Percentiles rank a stretch among this genome's conserved stretches.
phyloP scores from a whole-genome alignment of 2,888 invertebrate genomes.

The Cactoblastis cactorum region DNA sequence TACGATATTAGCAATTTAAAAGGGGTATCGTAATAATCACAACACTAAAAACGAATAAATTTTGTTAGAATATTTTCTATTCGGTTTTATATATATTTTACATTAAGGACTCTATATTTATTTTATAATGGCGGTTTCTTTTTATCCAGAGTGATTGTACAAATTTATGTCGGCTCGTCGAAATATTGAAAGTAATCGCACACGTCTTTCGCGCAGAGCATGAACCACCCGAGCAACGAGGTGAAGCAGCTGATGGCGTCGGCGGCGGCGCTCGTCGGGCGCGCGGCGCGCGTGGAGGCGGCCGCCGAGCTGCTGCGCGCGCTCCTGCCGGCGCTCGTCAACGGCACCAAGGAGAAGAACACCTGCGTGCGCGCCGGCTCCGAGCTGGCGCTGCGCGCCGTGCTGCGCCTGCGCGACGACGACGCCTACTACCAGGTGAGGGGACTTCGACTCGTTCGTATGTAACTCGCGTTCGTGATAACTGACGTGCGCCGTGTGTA shows the following conservation, averaged over 20 bases:
- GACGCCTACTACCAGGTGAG: constrained; percentile 85
- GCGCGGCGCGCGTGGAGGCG: constrained; percentile 48
- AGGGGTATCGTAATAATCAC: too few relatives aligned
- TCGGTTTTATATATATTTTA: too few relatives aligned
- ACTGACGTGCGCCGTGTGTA: background rate
- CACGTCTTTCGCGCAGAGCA: constrained; percentile 77
- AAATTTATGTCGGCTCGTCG: too few relatives aligned
- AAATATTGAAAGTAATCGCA: too few relatives aligned
- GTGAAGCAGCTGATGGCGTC: constrained; percentile 94
- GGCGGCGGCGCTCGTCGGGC: constrained; percentile 87
- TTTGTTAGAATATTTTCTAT: too few relatives aligned
- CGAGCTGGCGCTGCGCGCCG: constrained; percentile 93
- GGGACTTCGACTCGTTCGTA: too few relatives aligned
- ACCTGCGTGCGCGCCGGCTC: constrained; percentile 96
- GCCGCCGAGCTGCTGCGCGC: constrained; percentile 85
- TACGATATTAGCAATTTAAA: too few relatives aligned
- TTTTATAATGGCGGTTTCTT: too few relatives aligned
- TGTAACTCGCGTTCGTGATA: too few relatives aligned
- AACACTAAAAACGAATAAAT: too few relatives aligned
- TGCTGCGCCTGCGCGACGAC: constrained; percentile 89
- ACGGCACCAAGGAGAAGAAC: constrained; percentile 99
- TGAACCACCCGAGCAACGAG: constrained; percentile 96
- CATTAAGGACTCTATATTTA: too few relatives aligned
- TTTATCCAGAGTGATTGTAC: too few relatives aligned
- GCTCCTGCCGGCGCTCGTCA: constrained; percentile 94